Conservation (phyloP, 2,797 vertebrate genomes). For the Alauda arvensis region DNA sequence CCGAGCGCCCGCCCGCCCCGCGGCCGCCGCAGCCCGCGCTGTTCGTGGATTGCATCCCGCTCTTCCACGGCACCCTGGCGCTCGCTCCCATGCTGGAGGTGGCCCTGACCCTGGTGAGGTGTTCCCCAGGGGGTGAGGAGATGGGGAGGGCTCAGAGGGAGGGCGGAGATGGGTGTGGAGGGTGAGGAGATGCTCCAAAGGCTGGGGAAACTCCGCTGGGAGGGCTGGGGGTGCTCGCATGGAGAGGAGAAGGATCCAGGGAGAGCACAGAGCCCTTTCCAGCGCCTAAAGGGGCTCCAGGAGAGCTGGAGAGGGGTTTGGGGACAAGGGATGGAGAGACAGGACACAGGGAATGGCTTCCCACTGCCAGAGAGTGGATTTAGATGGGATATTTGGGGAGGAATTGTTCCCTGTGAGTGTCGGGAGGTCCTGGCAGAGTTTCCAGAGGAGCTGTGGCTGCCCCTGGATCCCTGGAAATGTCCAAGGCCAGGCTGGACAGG, state of each 20-base stretch:
- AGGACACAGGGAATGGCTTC: neutral
- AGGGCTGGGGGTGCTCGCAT: accelerated
- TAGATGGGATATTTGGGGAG: accelerated
- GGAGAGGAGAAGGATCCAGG: accelerated
- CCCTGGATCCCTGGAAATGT: neutral
- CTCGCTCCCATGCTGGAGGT: constrained; percentile 96
- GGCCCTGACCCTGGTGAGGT: constrained; percentile 89
- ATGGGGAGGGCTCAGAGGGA: accelerated
- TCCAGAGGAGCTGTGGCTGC: neutral
- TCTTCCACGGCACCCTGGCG: constrained; percentile 92
- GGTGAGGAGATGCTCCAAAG: neutral
- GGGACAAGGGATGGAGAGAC: neutral
- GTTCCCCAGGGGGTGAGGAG: accelerated
- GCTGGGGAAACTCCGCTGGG: neutral
- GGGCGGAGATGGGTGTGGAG: accelerated
- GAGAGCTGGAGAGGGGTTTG: neutral
- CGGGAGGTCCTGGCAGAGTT: accelerated
- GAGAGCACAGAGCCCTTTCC: accelerated
- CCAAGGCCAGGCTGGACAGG: neutral
- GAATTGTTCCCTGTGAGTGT: accelerated
- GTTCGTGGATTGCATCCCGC: constrained; percentile 93
- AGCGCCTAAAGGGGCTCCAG: neutral
- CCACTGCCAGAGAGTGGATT: accelerated
- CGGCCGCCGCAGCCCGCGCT: constrained; percentile 42
- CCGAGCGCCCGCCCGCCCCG: constrained; percentile 71